These are phyloP conservation scores for Vicugna pacos DNA, from an alignment of 2,113 vertebrate genomes.

Conservation along the genomic window DNA sequence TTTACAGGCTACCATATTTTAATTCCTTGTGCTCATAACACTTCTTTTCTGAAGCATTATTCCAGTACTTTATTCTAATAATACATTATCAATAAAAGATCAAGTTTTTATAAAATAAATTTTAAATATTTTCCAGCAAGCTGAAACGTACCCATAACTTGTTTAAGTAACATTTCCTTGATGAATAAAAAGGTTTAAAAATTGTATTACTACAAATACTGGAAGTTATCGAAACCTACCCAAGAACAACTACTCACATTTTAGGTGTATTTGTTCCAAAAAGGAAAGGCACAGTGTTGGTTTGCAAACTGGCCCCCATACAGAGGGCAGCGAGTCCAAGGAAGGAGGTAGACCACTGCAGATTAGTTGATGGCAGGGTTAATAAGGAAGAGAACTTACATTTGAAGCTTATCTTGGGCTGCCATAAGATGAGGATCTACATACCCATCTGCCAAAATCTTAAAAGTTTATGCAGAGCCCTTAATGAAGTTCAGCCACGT, in stretches of 20 bases:
- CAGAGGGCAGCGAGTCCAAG: neutral
- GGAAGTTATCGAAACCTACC: neutral
- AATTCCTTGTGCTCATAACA: neutral
- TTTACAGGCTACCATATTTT: neutral
- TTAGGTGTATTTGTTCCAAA: neutral
- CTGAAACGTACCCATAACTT: neutral
- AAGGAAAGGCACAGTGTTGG: neutral
- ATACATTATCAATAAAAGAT: neutral
- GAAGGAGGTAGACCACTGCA: neutral
- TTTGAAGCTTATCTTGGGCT: neutral
- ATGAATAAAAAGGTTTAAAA: neutral
- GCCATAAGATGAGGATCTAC: neutral
- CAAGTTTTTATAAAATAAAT: neutral
- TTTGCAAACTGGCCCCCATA: neutral
- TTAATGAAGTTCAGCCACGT: neutral
- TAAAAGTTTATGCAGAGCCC: neutral
- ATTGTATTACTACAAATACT: neutral
- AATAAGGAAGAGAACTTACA: neutral
- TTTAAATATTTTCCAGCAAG: neutral
- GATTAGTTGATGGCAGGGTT: neutral
- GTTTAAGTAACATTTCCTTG: neutral
- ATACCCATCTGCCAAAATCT: neutral
- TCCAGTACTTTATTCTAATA: slow-evolving; percentile 12
- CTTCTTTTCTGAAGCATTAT: neutral
- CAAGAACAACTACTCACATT: neutral